Conservation (phyloP, 2,113 vertebrate genomes). For the Lampris incognitus region DNA sequence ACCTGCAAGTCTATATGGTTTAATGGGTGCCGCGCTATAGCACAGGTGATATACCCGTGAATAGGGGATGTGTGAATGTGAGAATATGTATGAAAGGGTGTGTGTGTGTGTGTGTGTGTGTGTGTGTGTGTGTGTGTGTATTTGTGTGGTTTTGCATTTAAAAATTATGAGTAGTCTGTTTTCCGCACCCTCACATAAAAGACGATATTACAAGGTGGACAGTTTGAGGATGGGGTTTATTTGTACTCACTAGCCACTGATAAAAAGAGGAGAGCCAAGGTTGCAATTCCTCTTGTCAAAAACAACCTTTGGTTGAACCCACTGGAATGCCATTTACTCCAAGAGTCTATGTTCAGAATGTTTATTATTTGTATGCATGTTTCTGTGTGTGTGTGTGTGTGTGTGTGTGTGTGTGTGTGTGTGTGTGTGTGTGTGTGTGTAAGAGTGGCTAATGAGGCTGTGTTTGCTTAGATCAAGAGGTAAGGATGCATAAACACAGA, state of each 20-base stretch:
- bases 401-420: slow-evolving; percentile 13
- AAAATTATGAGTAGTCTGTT: not conserved
- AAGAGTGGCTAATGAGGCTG: slow-evolving; percentile 85
- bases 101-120: not conserved
- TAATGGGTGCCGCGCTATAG: slow-evolving; percentile 32
- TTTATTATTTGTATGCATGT: slow-evolving; percentile 15
- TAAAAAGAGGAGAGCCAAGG: slow-evolving; percentile 1
- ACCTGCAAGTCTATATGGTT: slow-evolving; percentile 58
- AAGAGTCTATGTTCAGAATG: slow-evolving; percentile 17
- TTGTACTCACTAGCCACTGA: slow-evolving; percentile 11
- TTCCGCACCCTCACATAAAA: no score
- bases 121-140: not conserved
- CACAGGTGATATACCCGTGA: slow-evolving; percentile 42
- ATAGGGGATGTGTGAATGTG: not conserved
- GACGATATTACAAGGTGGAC: no score
- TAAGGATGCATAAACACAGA: slow-evolving; percentile 66
- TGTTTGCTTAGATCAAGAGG: slow-evolving; percentile 76
- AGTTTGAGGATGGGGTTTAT: slow-evolving; percentile 1
- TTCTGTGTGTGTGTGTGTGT: slow-evolving; percentile 18
- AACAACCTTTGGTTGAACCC: slow-evolving; percentile 33
- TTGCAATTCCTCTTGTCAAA: slow-evolving; percentile 24
- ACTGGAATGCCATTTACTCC: not conserved
- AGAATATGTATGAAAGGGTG: not conserved
- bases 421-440: slow-evolving; percentile 1
- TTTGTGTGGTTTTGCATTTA: not conserved